phyloP scores from a whole-genome alignment of 2,888 invertebrate species.

The Tachina lurida region DNA sequence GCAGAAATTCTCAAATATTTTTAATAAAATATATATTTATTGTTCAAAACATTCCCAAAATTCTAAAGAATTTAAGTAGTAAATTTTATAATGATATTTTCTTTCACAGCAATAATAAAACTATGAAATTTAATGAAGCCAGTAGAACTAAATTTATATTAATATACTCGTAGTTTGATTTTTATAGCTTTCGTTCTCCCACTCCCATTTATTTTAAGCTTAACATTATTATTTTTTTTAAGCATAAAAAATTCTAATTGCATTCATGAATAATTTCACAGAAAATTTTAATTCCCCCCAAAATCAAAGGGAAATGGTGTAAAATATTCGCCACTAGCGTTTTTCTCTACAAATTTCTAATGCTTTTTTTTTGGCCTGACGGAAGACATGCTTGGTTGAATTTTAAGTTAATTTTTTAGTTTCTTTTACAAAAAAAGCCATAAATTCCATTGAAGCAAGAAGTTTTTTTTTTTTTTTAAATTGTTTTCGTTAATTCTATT shows the following conservation, averaged over 20 bases:
- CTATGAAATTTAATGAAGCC: slow-evolving; percentile 15
- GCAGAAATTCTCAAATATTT: neutral
- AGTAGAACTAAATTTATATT: slow-evolving; percentile 16
- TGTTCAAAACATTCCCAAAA: neutral
- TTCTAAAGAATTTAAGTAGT: too few species aligned
- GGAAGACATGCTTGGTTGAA: slow-evolving; percentile 67
- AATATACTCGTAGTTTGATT: slow-evolving; percentile 4
- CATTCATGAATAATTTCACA: slow-evolving; percentile 37
- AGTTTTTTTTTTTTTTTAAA: slow-evolving; percentile 34
- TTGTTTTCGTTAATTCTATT: slow-evolving; percentile 42
- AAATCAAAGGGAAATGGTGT: slow-evolving; percentile 50
- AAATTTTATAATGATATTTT: too few species aligned
- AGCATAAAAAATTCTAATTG: slow-evolving; percentile 37
- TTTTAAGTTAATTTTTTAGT: slow-evolving; percentile 59
- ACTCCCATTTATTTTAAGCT: slow-evolving; percentile 23
- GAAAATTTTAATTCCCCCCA: slow-evolving; percentile 21
- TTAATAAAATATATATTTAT: neutral
- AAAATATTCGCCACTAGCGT: slow-evolving; percentile 24
- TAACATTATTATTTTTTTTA: slow-evolving; percentile 17
- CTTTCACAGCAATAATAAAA: neutral
- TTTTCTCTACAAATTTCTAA: slow-evolving; percentile 51
- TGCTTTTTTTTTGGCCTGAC: slow-evolving; percentile 53
- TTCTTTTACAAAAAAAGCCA: slow-evolving; percentile 45
- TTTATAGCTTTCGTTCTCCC: neutral
- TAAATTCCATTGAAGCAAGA: slow-evolving; percentile 64